phyloP scores from a whole-genome alignment of 1,140 invertebrate species.

The Hylyphantes graminicola region DNA sequence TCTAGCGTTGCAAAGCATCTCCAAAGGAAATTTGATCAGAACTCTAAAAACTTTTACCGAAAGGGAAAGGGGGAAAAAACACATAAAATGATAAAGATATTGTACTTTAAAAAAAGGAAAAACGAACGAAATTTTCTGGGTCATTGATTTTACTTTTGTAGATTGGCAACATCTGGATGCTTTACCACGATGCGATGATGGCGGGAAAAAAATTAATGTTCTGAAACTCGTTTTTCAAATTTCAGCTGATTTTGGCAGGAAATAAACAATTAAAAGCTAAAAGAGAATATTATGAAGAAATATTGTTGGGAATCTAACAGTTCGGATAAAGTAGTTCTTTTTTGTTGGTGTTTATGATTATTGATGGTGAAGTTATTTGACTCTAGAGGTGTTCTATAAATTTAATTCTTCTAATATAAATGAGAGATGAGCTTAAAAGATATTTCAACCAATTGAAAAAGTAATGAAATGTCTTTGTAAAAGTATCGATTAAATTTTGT shows the following conservation, averaged over 20 bases:
- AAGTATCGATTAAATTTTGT: no score
- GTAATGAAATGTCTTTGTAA: no score
- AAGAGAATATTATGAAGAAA: not conserved
- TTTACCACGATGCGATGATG: not conserved
- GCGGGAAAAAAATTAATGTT: constrained; percentile 4
- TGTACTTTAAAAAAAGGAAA: not conserved
- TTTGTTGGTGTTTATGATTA: no score
- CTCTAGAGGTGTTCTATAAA: no score
- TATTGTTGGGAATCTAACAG: no score
- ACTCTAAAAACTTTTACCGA: not conserved
- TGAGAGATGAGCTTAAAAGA: no score
- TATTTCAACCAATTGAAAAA: no score
- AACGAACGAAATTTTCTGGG: not conserved
- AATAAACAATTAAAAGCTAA: constrained; percentile 8
- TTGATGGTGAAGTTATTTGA: no score
- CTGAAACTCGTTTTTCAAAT: constrained; percentile 4
- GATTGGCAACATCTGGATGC: constrained; percentile 5
- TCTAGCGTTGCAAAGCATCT: not conserved
- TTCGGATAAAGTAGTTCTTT: no score
- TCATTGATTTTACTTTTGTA: constrained; percentile 18
- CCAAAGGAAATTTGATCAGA: not conserved
- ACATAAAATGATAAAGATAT: not conserved
- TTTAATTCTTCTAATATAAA: no score
- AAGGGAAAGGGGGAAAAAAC: not conserved
- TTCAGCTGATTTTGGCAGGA: not conserved